phyloP scores from a whole-genome alignment of 2,113 vertebrate species.

The Regulus satrapa region DNA sequence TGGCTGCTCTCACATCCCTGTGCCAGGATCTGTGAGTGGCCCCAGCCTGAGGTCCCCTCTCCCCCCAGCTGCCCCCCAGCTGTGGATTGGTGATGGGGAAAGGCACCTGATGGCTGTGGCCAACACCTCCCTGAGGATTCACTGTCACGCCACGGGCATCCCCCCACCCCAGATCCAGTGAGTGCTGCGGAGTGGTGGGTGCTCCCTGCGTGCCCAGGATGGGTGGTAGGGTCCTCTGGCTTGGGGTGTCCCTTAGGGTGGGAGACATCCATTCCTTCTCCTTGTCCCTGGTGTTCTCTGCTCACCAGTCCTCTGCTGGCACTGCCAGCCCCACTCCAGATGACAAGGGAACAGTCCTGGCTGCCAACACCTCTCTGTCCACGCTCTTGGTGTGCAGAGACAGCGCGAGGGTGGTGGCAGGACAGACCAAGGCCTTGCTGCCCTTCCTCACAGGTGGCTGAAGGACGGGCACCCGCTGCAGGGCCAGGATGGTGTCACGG shows the following conservation, averaged over 20 bases:
- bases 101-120: slow-evolving; percentile 13
- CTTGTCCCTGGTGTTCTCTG: neutral
- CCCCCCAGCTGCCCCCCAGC: slow-evolving; percentile 53
- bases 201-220: neutral
- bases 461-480: slow-evolving; percentile 36
- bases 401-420: neutral
- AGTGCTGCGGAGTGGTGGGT: neutral
- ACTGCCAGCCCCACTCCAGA: neutral
- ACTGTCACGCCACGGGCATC: slow-evolving; percentile 46
- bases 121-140: slow-evolving; percentile 66
- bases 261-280: neutral
- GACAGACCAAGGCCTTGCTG: neutral
- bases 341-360: neutral
- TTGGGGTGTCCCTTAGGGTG: neutral
- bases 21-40: accelerated
- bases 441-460: slow-evolving; percentile 57
- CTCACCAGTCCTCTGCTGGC: neutral
- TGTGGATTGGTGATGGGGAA: slow-evolving; percentile 62
- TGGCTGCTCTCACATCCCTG: neutral
- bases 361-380: neutral
- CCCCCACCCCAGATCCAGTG: slow-evolving; percentile 61
- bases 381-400: neutral
- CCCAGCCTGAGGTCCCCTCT: neutral
- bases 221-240: neutral
- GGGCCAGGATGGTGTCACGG: neutral